Conservation (phyloP, 2,797 vertebrate species). For the Benthosema pterotum region DNA sequence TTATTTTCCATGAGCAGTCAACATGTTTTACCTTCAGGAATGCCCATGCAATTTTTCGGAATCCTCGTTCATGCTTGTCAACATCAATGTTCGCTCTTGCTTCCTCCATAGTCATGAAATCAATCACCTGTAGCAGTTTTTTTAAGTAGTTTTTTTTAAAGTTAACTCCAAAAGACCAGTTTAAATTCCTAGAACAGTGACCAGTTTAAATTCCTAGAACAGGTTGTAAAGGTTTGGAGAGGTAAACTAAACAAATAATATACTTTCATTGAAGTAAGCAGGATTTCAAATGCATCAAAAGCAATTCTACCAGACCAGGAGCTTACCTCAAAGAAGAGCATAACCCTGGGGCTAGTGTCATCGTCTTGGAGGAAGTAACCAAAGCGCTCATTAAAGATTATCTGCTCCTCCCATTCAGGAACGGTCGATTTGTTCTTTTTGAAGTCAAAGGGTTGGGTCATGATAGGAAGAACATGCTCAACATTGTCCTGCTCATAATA, state of each 20-base stretch:
- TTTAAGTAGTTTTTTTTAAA: too few relatives aligned
- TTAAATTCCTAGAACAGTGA: too few relatives aligned
- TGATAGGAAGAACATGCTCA: constrained; percentile 89
- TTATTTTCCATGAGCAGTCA: not conserved
- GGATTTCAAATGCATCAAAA: too few relatives aligned
- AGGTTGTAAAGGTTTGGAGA: too few relatives aligned
- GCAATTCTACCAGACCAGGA: not conserved
- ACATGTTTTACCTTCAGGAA: constrained; percentile 89
- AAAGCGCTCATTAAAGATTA: constrained; percentile 94
- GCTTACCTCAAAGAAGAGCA: constrained; percentile 95
- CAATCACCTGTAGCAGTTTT: constrained; percentile 89
- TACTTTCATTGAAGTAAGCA: too few relatives aligned
- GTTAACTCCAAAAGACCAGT: too few relatives aligned
- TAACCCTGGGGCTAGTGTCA: constrained; percentile 81
- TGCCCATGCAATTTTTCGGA: constrained; percentile 95
- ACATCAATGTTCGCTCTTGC: constrained; percentile 79
- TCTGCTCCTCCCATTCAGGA: constrained; percentile 96
- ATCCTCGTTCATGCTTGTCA: constrained; percentile 82
- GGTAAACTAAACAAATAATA: too few relatives aligned
- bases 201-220: too few relatives aligned
- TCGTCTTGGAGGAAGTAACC: constrained; percentile 85
- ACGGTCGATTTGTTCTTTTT: constrained; percentile 88
- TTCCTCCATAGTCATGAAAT: constrained; percentile 89
- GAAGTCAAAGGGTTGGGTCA: constrained; percentile 94
- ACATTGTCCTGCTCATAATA: constrained; percentile 87